Conservation (phyloP, 1,140 invertebrate species). For the Orchestia grillus region DNA sequence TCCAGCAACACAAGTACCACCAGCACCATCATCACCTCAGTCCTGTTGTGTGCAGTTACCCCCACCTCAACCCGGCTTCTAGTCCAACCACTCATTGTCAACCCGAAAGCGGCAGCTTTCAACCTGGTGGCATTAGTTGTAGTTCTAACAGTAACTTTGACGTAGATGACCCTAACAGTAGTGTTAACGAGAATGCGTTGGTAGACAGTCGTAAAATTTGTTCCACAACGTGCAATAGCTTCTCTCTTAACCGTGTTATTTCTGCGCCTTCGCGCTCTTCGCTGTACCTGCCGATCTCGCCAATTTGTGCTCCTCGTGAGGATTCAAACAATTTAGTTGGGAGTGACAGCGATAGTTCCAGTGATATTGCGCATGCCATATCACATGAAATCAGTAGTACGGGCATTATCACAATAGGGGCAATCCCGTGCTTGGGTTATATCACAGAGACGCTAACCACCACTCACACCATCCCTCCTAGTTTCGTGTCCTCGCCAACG, state of each 20-base stretch:
- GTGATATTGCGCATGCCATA: slow-evolving; percentile 21
- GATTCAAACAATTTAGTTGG: background rate
- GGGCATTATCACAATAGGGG: slow-evolving; percentile 25
- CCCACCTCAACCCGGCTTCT: background rate
- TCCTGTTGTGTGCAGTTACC: slow-evolving; percentile 38
- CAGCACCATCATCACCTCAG: slow-evolving; percentile 47
- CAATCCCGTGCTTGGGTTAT: slow-evolving; percentile 39
- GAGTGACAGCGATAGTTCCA: slow-evolving; percentile 40
- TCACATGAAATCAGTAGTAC: slow-evolving; percentile 10
- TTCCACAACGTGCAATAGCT: background rate
- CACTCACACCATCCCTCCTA: background rate
- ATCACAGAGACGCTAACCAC: slow-evolving; percentile 26
- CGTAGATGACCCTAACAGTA: background rate
- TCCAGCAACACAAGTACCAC: slow-evolving; percentile 47
- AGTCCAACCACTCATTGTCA: background rate
- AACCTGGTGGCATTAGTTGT: background rate
- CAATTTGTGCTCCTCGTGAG: background rate
- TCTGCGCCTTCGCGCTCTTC: background rate
- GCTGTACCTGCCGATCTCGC: background rate
- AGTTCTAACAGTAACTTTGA: background rate
- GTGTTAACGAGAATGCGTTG: background rate
- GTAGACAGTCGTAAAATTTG: background rate
- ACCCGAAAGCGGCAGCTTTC: background rate
- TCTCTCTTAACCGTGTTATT: background rate
- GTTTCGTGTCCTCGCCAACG: slow-evolving; percentile 6